phyloP scores from a whole-genome alignment of 2,797 vertebrate genomes.

The Tenualosa ilisha region DNA sequence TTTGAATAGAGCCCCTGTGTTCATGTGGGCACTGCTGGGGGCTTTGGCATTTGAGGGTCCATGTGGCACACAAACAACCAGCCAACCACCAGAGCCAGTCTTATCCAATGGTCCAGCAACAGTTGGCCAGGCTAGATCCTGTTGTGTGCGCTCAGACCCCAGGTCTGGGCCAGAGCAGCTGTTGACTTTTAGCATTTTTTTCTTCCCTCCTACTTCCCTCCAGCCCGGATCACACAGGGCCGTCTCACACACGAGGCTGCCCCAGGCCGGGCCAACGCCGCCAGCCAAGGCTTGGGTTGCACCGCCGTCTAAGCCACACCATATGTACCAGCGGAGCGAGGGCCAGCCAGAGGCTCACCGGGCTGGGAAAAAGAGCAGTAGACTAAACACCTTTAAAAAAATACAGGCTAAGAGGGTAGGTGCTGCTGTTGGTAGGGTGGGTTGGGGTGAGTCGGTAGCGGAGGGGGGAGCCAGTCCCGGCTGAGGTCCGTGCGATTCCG shows the following conservation, averaged over 20 bases:
- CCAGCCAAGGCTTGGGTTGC: conserved; percentile 46
- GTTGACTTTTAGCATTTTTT: conserved; percentile 25
- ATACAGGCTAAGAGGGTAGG: conserved; percentile 55
- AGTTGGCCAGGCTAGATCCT: neutral
- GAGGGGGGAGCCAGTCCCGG: neutral
- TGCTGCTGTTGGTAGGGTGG: neutral
- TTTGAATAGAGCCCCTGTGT: neutral
- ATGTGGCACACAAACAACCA: neutral
- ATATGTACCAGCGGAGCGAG: conserved; percentile 54
- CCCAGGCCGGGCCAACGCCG: conserved; percentile 15
- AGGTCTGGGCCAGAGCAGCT: conserved; percentile 4
- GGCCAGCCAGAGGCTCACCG: conserved; percentile 31
- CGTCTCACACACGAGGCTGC: conserved; percentile 57
- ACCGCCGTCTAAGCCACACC: conserved; percentile 37
- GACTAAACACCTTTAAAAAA: conserved; percentile 74
- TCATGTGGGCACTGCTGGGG: neutral
- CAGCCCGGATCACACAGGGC: conserved; percentile 53
- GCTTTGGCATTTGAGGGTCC: neutral
- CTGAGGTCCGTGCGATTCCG: conserved; percentile 69
- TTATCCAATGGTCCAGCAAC: neutral
- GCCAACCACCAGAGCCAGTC: neutral
- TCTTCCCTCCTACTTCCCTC: neutral
- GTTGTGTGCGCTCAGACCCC: neutral
- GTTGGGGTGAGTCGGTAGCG: neutral
- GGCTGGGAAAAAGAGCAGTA: conserved; percentile 74